Conservation (phyloP, 2,113 vertebrate genomes). For the Hydrolagus affinis region DNA sequence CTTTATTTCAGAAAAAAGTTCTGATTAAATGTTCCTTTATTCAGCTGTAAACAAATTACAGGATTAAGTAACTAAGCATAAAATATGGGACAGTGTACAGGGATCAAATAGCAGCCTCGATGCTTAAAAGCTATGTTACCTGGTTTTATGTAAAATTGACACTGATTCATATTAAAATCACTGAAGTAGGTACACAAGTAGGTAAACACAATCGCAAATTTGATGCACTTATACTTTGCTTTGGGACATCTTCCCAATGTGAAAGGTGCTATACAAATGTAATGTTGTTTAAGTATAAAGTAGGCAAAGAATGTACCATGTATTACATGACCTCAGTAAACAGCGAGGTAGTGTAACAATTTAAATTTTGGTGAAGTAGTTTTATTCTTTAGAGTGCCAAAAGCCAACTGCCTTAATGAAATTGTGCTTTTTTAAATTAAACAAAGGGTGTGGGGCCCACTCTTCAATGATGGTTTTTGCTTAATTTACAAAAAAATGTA, state of each 20-base stretch:
- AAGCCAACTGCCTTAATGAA: background rate
- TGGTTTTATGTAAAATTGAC: slow-evolving; percentile 10
- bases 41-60: background rate
- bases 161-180: background rate
- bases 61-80: background rate
- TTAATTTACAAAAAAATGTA: background rate
- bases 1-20: background rate
- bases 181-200: too few species aligned
- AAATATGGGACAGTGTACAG: background rate
- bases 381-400: background rate
- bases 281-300: background rate
- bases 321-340: background rate
- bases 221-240: background rate
- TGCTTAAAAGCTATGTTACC: slow-evolving; percentile 1
- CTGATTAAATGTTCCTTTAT: slow-evolving; percentile 11
- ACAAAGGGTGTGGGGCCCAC: too few species aligned
- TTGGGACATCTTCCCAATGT: too few species aligned
- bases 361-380: too few species aligned
- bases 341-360: too few species aligned
- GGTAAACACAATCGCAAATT: background rate
- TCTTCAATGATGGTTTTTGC: too few species aligned
- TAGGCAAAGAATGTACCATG: background rate
- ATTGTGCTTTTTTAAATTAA: too few species aligned
- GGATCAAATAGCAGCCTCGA: slow-evolving; percentile 1
- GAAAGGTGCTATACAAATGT: too few species aligned